A percentile compares a stretch with the other conserved stretches of the same genome.
These are phyloP conservation scores for Lucinisca nassula DNA, from an alignment of 2,888 invertebrate species.

Conservation along the genomic window DNA sequence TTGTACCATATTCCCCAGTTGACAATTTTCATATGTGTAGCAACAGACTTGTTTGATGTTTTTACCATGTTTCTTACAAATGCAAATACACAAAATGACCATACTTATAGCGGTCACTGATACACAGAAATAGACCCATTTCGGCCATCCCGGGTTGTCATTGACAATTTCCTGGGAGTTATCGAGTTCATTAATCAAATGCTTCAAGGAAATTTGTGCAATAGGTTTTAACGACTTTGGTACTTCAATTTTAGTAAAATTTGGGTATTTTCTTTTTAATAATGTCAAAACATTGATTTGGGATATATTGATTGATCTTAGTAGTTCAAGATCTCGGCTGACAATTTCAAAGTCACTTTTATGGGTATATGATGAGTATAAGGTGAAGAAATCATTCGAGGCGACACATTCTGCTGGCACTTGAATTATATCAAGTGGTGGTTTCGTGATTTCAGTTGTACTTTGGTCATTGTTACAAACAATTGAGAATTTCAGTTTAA, in stretches of 20 bases:
- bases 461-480: background rate
- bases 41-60: no score
- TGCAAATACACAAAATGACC: no score
- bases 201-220: background rate
- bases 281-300: background rate
- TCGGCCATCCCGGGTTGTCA: background rate
- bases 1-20: no score
- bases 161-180: background rate
- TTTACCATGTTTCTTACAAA: no score
- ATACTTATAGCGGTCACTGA: no score
- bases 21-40: no score
- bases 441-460: background rate
- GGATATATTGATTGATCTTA: background rate
- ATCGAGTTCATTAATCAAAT: background rate
- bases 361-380: background rate
- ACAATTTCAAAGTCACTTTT: background rate
- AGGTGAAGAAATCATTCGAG: background rate
- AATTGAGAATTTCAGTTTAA: background rate
- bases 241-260: background rate
- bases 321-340: background rate
- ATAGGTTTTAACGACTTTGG: background rate
- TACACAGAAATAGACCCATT: background rate
- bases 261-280: background rate
- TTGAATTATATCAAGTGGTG: background rate
- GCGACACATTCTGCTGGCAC: background rate